Conservation (phyloP, 2,888 invertebrate species). For the Ptychoptera albimana region DNA sequence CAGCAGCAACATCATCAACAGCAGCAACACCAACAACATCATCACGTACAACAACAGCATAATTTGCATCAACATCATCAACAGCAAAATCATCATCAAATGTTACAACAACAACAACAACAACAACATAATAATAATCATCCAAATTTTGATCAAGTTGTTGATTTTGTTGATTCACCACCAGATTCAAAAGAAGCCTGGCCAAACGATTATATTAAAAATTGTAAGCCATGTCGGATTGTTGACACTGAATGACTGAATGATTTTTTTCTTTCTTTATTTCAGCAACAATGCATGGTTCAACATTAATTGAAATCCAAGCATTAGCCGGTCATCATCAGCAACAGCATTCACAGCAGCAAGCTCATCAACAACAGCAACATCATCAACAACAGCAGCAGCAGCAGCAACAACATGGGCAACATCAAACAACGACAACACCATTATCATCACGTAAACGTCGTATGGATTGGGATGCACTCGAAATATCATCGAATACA, state of each 20-base stretch:
- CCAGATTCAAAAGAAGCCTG: slow-evolving; percentile 31
- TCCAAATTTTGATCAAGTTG: slow-evolving; percentile 28
- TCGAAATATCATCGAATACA: slow-evolving; percentile 23
- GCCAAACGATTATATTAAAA: slow-evolving; percentile 22
- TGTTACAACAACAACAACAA: slow-evolving; percentile 14
- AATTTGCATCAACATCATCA: slow-evolving; percentile 9
- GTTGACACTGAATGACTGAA: too few species aligned
- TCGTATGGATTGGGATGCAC: slow-evolving; percentile 32
- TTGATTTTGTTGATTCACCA: slow-evolving; percentile 31
- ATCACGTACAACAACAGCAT: not conserved
- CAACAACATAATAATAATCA: slow-evolving; percentile 9
- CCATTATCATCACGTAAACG: slow-evolving; percentile 24
- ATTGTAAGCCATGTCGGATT: too few species aligned
- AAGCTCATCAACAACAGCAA: too few species aligned
- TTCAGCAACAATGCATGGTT: slow-evolving; percentile 5
- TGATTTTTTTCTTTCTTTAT: too few species aligned
- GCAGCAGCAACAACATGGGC: not conserved
- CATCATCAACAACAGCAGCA: too few species aligned
- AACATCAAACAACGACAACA: not conserved
- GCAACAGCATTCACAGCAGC: too few species aligned
- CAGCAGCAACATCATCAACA: too few species aligned
- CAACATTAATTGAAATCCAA: slow-evolving; percentile 1
- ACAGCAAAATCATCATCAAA: slow-evolving; percentile 8
- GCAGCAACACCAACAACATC: too few species aligned
- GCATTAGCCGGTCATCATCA: too few species aligned